phyloP scores from a whole-genome alignment of 2,113 vertebrate genomes.

The Lasiurus borealis region DNA sequence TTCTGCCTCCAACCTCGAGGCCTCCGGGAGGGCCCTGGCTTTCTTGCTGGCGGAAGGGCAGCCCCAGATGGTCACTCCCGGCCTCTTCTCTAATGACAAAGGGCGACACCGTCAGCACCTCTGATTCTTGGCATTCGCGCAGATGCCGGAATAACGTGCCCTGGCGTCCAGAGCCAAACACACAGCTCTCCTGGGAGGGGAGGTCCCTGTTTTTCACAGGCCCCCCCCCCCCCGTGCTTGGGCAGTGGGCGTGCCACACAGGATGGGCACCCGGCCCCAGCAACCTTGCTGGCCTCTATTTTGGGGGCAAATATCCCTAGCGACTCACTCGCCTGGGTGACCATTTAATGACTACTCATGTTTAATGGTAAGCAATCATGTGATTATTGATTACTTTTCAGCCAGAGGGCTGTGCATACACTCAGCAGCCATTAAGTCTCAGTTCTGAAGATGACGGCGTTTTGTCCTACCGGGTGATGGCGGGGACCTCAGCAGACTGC shows the following conservation, averaged over 20 bases:
- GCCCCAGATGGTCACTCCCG: not conserved
- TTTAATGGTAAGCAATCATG: not conserved
- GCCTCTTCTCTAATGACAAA: not conserved
- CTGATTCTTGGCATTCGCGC: not conserved
- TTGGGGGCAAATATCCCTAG: not conserved
- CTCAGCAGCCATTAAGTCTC: not conserved
- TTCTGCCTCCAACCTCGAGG: rapidly evolving
- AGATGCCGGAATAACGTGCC: not conserved
- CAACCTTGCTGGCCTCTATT: not conserved
- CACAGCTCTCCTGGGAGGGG: not conserved
- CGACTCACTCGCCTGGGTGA: not conserved
- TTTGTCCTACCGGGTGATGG: not conserved
- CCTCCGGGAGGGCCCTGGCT: not conserved
- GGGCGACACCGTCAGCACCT: not conserved
- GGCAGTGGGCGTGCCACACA: not conserved
- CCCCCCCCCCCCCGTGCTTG: too few species aligned
- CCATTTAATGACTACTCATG: not conserved
- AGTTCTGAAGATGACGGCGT: not conserved
- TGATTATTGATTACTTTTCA: slow-evolving; percentile 5
- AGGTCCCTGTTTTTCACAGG: not conserved
- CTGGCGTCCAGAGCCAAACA: not conserved
- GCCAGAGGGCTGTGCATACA: not conserved
- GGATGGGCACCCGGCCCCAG: not conserved
- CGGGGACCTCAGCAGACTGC: not conserved
- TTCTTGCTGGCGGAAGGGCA: not conserved